Evolutionary conservation across 1,140 invertebrate genomes (phyloP), one percentile per base, ranked within the genome.

Genomic region (Drosophila azteca): DNA sequence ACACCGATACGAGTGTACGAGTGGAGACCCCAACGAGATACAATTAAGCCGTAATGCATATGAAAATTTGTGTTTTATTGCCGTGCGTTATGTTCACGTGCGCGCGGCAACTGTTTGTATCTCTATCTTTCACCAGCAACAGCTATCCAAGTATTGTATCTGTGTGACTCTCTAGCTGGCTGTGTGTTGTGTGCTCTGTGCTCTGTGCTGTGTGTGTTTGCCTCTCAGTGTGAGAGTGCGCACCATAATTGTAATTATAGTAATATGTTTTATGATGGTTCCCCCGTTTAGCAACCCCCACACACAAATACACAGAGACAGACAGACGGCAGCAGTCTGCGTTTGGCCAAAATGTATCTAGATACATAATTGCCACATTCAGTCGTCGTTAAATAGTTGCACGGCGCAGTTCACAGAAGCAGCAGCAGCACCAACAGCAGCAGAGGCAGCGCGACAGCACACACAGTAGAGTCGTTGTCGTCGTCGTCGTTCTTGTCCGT

Each of bases 291-390:
- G 71, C 83, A 88, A 83, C 83, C 79, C 82, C 75, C 83, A 70
- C 80, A 80, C 59, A 62, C 52, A 69, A 46, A 65, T 44, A 65
- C 50, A 66, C 26, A 22, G 51, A 31, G 58, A 58, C 74, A 60
- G 67, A 69, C 71, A 69, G 61, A 67, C 54, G 45, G 62, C 43
- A 49, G 53, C 63, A 52, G 73, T 61, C 59, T 65, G 76, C 79
- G 81, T 74, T 87, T 85, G 90, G 75, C 85, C 79, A 89, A 91
- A 91, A 91, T 91, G 90, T 91, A 91, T 90, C 90, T 91, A 91
- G 90, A 90, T 91, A 90, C 90, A 91, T 91, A 91, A 91, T 91
- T 91, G 90, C 90, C 90, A 90, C 90, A 91, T 90, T 91, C 90
- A 91, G 90, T 91, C 90, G 90, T 91, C 80, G 90, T 91, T 91